phyloP scores from a whole-genome alignment of 2,797 vertebrate genomes.

The Pipistrellus kuhlii region DNA sequence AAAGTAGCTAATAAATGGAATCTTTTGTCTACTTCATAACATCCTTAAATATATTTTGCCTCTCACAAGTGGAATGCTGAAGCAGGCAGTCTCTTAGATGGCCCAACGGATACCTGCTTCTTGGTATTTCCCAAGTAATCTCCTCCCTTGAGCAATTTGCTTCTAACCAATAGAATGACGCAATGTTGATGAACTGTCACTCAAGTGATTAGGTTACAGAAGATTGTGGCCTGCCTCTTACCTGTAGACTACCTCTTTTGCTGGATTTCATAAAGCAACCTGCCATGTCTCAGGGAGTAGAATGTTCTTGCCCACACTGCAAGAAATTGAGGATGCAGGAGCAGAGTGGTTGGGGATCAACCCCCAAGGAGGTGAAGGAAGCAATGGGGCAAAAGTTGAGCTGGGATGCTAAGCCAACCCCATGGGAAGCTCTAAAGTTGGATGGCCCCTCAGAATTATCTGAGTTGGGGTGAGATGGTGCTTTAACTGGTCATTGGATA shows the following conservation, averaged over 20 bases:
- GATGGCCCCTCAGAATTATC: not conserved
- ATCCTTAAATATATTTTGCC: slow-evolving; percentile 9
- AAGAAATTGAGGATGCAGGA: not conserved
- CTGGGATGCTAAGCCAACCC: not conserved
- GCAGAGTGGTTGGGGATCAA: not conserved
- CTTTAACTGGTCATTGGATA: not conserved
- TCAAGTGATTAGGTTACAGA: not conserved
- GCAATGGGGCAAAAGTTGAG: not conserved
- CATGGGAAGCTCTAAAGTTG: not conserved
- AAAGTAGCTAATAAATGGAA: not conserved
- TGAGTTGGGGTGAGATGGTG: fast-evolving
- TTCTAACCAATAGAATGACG: not conserved
- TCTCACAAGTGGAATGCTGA: not conserved
- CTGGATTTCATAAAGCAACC: slow-evolving; percentile 23
- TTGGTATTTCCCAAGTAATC: not conserved
- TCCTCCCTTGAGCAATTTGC: not conserved
- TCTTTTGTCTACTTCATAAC: slow-evolving; percentile 30
- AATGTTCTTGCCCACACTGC: not conserved
- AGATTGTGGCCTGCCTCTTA: not conserved
- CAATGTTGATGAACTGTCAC: not conserved
- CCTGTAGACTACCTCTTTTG: not conserved
- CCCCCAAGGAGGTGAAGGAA: not conserved
- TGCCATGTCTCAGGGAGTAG: not conserved
- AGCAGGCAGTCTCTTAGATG: not conserved
- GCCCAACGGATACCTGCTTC: not conserved